Percentiles rank a stretch among this genome's conserved stretches.
phyloP scores from a whole-genome alignment of 2,113 vertebrate genomes.

The Fulica atra region DNA sequence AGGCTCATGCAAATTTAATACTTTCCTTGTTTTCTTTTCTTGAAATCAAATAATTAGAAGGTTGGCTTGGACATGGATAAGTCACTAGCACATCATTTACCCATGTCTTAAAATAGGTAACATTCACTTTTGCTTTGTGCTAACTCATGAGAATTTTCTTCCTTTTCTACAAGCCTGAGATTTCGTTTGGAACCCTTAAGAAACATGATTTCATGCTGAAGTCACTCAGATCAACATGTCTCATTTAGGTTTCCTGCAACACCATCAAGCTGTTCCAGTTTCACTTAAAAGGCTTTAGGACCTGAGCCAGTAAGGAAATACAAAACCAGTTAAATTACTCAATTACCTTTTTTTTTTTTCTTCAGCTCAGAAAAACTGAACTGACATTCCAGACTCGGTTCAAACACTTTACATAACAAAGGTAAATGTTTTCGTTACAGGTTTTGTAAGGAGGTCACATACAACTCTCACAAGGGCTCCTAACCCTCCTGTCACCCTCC shows the following conservation, averaged over 20 bases:
- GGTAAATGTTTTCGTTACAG: background rate
- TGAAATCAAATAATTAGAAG: background rate
- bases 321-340: background rate
- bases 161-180: background rate
- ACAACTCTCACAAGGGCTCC: background rate
- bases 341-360: background rate
- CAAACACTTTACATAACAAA: background rate
- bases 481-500: background rate
- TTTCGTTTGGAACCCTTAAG: background rate
- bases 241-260: background rate
- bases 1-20: background rate
- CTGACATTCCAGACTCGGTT: background rate
- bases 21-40: background rate
- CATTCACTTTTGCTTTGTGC: background rate
- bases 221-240: background rate
- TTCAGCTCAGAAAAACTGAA: background rate
- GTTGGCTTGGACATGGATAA: background rate
- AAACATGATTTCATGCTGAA: constrained; percentile 9
- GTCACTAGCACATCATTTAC: background rate
- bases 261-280: constrained; percentile 25
- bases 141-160: background rate
- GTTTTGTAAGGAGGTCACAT: background rate
- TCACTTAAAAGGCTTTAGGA: constrained; percentile 53
- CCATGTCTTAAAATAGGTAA: background rate
- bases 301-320: background rate